A percentile compares a stretch with the other conserved stretches of the same genome.
These are phyloP conservation scores for Ciconia boyciana DNA, from an alignment of 2,113 vertebrate species.

Conservation along the genomic window DNA sequence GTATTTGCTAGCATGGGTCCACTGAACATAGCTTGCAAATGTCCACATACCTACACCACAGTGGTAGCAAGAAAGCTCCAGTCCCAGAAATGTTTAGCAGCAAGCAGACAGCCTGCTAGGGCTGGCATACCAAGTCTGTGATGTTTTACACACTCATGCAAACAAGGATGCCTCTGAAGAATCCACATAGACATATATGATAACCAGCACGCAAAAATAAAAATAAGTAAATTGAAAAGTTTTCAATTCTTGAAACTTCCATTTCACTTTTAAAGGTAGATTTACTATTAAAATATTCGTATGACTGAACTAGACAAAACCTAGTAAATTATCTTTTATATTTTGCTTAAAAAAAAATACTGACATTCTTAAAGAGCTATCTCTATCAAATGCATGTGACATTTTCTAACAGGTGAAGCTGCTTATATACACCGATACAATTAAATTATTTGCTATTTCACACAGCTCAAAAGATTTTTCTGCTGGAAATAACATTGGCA, in stretches of 20 bases:
- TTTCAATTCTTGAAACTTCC: neutral
- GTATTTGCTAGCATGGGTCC: neutral
- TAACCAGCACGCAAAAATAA: neutral
- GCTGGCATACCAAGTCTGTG: rapidly evolving
- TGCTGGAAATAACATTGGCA: neutral
- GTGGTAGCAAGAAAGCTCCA: neutral
- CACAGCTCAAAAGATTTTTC: neutral
- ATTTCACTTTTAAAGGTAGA: neutral
- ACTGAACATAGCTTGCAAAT: neutral
- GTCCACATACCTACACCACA: neutral
- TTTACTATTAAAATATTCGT: neutral
- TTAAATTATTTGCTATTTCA: neutral
- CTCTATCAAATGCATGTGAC: neutral
- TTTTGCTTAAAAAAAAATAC: neutral
- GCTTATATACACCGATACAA: neutral
- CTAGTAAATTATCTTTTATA: neutral
- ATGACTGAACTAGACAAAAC: neutral
- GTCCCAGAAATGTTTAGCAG: rapidly evolving
- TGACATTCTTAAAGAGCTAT: neutral
- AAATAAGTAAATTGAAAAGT: neutral
- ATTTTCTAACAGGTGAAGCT: neutral
- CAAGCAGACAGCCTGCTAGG: neutral
- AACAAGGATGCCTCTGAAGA: neutral
- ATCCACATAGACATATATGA: rapidly evolving
- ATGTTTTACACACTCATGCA: neutral